Percentiles rank a stretch among this genome's conserved stretches.
Conservation (phyloP, 2,888 invertebrate genomes). For the Sarcophaga caerulescens region DNA sequence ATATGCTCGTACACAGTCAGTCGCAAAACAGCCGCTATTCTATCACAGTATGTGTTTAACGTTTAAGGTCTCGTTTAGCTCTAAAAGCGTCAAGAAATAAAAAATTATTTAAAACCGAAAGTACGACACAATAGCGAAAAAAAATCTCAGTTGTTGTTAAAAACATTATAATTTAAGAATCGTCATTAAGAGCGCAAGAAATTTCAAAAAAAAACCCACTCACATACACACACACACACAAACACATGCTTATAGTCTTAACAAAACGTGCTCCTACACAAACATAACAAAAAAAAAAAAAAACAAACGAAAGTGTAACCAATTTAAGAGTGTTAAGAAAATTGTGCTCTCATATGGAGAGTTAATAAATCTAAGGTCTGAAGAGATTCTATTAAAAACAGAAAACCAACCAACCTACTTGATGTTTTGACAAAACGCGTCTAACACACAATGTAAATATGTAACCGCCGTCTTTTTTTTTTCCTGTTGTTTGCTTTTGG, state of each 20-base stretch:
- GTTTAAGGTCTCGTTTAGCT: conserved; percentile 63
- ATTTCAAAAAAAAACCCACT: conserved; percentile 27
- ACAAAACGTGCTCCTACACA: no score
- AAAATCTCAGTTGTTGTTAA: conserved; percentile 40
- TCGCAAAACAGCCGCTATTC: not conserved
- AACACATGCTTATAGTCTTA: not conserved
- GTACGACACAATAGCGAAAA: conserved; percentile 24
- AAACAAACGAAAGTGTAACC: no score
- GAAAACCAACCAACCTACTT: no score
- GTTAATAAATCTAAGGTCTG: no score
- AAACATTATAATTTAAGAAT: conserved; percentile 22
- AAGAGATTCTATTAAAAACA: no score
- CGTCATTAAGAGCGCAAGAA: conserved; percentile 48
- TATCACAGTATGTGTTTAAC: conserved; percentile 32
- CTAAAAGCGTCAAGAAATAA: conserved; percentile 59
- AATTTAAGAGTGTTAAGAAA: no score
- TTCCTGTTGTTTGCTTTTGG: not conserved
- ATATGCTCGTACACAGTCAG: not conserved
- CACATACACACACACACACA: conserved; percentile 8
- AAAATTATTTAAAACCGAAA: conserved; percentile 38
- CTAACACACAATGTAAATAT: not conserved
- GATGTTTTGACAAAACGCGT: not conserved
- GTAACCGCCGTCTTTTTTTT: not conserved
- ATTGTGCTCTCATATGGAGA: no score
- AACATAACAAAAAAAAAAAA: no score